Percentiles rank a stretch among this genome's conserved stretches.
Evolutionary conservation across 2,113 vertebrate species (phyloP).

Genomic region (Cervus canadensis): DNA sequence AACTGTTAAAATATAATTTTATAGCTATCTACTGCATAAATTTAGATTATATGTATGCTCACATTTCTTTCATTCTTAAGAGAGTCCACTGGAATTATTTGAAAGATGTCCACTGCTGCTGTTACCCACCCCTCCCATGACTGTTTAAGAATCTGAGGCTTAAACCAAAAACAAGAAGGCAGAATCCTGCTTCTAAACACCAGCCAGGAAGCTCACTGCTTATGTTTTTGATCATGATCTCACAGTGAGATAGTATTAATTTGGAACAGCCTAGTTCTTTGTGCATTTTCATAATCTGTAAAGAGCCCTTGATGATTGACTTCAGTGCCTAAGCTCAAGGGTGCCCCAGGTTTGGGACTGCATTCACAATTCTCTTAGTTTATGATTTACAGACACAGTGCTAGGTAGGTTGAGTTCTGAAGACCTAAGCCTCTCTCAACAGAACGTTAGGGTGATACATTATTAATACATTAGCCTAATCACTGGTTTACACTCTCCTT

Average conservation of each 20-base stretch:
- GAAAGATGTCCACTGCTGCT: not conserved
- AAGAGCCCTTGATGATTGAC: not conserved
- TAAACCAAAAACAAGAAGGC: not conserved
- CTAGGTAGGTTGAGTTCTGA: not conserved
- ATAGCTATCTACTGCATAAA: not conserved
- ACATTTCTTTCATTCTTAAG: not conserved
- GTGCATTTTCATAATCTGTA: not conserved
- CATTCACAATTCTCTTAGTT: not conserved
- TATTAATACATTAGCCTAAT: not conserved
- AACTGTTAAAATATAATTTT: not conserved
- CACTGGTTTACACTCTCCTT: not conserved
- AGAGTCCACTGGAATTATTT: not conserved
- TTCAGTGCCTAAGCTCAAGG: not conserved
- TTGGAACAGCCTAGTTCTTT: not conserved
- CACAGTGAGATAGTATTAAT: not conserved
- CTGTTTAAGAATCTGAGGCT: not conserved
- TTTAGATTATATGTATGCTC: not conserved
- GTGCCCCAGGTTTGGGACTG: not conserved
- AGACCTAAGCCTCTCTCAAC: not conserved
- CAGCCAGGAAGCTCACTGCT: not conserved
- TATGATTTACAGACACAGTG: not conserved
- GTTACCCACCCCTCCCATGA: accelerated
- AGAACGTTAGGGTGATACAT: not conserved
- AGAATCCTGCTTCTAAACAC: not conserved
- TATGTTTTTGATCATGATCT: not conserved